phyloP scores from a whole-genome alignment of 2,797 vertebrate genomes.

The Sebastes cheni region DNA sequence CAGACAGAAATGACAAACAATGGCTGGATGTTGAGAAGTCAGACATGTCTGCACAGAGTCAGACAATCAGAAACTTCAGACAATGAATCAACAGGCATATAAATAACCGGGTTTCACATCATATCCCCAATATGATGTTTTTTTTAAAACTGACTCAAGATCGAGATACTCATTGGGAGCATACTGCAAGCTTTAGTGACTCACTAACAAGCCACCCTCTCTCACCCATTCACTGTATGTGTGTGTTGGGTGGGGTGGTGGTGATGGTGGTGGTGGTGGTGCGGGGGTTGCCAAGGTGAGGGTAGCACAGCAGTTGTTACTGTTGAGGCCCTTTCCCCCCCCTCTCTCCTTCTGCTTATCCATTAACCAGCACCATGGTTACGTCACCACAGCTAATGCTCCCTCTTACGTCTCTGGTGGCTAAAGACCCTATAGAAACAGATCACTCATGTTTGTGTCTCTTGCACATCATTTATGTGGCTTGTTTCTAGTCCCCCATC shows the following conservation, averaged over 20 bases:
- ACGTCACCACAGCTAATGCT: slow-evolving; percentile 41
- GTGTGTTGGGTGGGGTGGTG: neutral
- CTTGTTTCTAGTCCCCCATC: neutral
- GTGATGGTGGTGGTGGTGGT: neutral
- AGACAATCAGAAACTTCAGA: neutral
- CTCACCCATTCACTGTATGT: neutral
- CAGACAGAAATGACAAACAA: neutral
- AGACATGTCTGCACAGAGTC: neutral
- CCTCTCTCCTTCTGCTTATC: slow-evolving; percentile 28
- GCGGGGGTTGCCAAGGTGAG: slow-evolving; percentile 39
- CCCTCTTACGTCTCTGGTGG: slow-evolving; percentile 17
- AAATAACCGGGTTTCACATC: neutral
- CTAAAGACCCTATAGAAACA: slow-evolving; percentile 18
- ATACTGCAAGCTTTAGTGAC: neutral
- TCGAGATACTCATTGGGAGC: neutral
- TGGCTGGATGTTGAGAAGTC: neutral
- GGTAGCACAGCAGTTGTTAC: slow-evolving; percentile 42
- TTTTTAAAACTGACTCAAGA: neutral
- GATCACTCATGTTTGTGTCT: slow-evolving; percentile 7
- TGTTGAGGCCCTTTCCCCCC: slow-evolving; percentile 4
- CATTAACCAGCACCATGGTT: slow-evolving; percentile 59
- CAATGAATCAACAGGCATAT: neutral
- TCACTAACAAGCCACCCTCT: slow-evolving; percentile 4
- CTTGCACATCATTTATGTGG: neutral
- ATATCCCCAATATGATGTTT: neutral